Evolutionary conservation across 2,113 vertebrate species (phyloP).

Genomic region (Ophiodon elongatus): DNA sequence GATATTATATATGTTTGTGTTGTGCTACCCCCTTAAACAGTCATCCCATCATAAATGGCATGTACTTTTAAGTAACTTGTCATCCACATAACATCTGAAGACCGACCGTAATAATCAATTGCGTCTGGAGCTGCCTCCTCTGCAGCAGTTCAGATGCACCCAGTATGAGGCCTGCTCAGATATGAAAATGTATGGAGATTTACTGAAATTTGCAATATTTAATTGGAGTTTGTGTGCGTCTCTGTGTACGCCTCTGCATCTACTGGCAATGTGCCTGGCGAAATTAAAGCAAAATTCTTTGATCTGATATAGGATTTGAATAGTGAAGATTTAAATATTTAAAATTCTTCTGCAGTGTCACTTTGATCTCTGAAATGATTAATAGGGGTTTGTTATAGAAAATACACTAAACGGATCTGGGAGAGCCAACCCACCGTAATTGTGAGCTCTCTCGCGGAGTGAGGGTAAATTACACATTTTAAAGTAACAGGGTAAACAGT

Average conservation of each 20-base stretch:
- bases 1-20: slow-evolving; percentile 51
- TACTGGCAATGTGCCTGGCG: slow-evolving; percentile 75
- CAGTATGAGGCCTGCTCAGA: slow-evolving; percentile 76
- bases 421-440: slow-evolving; percentile 82
- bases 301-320: slow-evolving; percentile 86
- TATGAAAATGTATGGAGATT: slow-evolving; percentile 79
- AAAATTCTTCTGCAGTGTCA: slow-evolving; percentile 83
- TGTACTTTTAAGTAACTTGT: slow-evolving; percentile 79
- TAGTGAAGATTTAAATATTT: slow-evolving; percentile 87
- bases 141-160: slow-evolving; percentile 57
- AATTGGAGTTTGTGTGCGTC: slow-evolving; percentile 84
- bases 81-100: slow-evolving; percentile 73
- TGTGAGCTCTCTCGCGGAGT: slow-evolving; percentile 80
- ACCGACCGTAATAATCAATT: slow-evolving; percentile 78
- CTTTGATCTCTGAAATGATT: slow-evolving; percentile 86
- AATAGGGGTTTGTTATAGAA: slow-evolving; percentile 86
- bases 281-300: slow-evolving; percentile 86
- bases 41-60: slow-evolving; percentile 68
- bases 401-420: slow-evolving; percentile 82
- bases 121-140: slow-evolving; percentile 55
- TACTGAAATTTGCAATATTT: slow-evolving; percentile 79
- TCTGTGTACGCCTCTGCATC: slow-evolving; percentile 79
- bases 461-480: slow-evolving; percentile 84
- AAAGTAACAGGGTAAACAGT: slow-evolving; percentile 85
- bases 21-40: slow-evolving; percentile 34